phyloP scores from a whole-genome alignment of 2,113 vertebrate species.

The Vidua chalybeata region DNA sequence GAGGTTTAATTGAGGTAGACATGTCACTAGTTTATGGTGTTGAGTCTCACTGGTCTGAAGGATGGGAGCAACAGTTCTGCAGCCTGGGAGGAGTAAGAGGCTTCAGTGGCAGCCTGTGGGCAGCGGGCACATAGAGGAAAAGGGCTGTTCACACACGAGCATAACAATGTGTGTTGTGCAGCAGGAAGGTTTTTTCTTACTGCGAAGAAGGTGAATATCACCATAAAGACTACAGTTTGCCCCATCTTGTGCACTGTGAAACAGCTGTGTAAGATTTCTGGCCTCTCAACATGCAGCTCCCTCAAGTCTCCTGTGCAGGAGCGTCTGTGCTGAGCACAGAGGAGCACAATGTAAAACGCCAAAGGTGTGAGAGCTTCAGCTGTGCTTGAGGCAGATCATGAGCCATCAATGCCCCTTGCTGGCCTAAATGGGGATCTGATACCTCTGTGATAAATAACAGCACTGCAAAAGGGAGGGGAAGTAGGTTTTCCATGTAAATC shows the following conservation, averaged over 20 bases:
- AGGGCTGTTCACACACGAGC: background rate
- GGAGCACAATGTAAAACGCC: fast-evolving
- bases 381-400: background rate
- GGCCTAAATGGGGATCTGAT: background rate
- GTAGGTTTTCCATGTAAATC: background rate
- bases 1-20: background rate
- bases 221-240: background rate
- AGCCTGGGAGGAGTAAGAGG: background rate
- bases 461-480: background rate
- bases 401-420: background rate
- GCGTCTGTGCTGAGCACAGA: background rate
- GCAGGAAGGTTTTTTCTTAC: background rate
- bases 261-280: background rate
- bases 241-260: background rate
- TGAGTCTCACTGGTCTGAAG: background rate
- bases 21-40: background rate
- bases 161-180: background rate
- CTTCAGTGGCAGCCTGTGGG: background rate
- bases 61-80: background rate
- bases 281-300: background rate
- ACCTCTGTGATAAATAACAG: background rate
- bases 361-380: background rate
- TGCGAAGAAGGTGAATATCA: background rate
- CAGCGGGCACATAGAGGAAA: fast-evolving
- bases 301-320: background rate